A percentile compares a stretch with the other conserved stretches of the same genome.
Evolutionary conservation across 2,888 invertebrate species (phyloP).

Genomic region (Acleris holmiana): DNA sequence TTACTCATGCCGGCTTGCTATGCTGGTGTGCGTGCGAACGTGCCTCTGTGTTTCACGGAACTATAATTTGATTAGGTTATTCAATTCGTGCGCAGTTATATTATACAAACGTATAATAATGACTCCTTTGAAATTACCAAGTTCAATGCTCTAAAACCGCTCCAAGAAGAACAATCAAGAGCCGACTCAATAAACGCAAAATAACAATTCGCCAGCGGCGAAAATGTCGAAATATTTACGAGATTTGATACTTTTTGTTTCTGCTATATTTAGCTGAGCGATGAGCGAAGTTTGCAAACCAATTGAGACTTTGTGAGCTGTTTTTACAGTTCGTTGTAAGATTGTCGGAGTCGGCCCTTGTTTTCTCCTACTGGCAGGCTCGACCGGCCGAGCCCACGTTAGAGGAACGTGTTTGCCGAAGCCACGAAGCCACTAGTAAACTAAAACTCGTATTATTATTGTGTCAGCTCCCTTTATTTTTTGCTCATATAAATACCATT

Average conservation of each 20-base stretch:
- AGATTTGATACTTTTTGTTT: slow-evolving; percentile 68
- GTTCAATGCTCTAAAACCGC: slow-evolving; percentile 73
- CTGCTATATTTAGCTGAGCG: slow-evolving; percentile 60
- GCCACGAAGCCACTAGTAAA: slow-evolving; percentile 73
- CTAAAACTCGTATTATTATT: slow-evolving; percentile 68
- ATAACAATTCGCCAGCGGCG: slow-evolving; percentile 67
- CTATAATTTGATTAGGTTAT: slow-evolving; percentile 26
- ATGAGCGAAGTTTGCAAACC: slow-evolving; percentile 54
- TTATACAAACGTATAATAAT: slow-evolving; percentile 38
- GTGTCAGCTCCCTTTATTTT: slow-evolving; percentile 55
- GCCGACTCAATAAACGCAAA: slow-evolving; percentile 71
- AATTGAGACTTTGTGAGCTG: slow-evolving; percentile 58
- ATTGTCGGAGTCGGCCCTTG: slow-evolving; percentile 52
- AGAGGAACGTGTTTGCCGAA: slow-evolving; percentile 68
- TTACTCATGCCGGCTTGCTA: slow-evolving; percentile 2
- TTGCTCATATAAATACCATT: slow-evolving; percentile 51
- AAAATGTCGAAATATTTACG: slow-evolving; percentile 76
- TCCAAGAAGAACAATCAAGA: slow-evolving; percentile 63
- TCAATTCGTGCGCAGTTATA: slow-evolving; percentile 3
- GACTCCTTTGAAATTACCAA: slow-evolving; percentile 51
- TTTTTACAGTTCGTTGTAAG: slow-evolving; percentile 58
- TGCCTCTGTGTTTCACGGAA: slow-evolving; percentile 5
- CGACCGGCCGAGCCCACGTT: slow-evolving; percentile 56
- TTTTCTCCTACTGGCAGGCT: slow-evolving; percentile 53
- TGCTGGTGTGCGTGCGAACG: slow-evolving; percentile 6